Base-by-base conservation (phyloP, 30 jellyfish, hydroid and myxozoan species). In the Rhopilema esculentum region DNA sequence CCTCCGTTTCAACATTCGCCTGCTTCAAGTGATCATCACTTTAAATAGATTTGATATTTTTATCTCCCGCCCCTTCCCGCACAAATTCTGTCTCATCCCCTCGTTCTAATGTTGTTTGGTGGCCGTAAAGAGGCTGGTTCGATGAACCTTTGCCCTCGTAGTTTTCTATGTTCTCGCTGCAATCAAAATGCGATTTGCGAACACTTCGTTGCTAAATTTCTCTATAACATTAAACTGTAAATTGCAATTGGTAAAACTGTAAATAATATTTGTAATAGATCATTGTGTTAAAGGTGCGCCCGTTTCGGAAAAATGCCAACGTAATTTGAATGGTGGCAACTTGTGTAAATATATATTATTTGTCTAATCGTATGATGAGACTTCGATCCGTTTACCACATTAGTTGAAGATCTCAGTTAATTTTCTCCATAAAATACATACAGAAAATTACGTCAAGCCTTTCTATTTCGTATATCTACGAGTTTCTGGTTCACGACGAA, bases 181-280 rank as follows among this genome's bases (percentile, higher is more conserved):
- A 40, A 40, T 40, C 57, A 2, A 40, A 40, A 6, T 40, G 57
- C 57, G 57, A 40, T 40, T 40, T 12, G 57, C 57, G 57, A 40
- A 40, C 57, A 6, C 57, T 40, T 40, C 57, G 82, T 26, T 20
- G 52, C 25, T 71, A 29, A 8, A 71, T 29, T 71, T 71, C 49
- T 20, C 65, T 73, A 66, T 24, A 24, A 31, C 48, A 80, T 12
- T 16, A 31, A 27, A 33, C 52, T 80, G 90, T 80, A 80, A 69
- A 80, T 64, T 63, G 31, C 69, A 80, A 65, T 64, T 80, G 82
- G 40, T 79, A 61, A 73, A 48, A 27, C 82, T 80, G 90, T 80
- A 80, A 40, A 80, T 80, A 80, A 19, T 80, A 80, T 80, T 79
- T 65, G 90, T 80, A 80, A 69, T 80, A 66, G 51, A 80, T 65